A percentile compares a stretch with the other conserved stretches of the same genome.
phyloP scores from a whole-genome alignment of 2,888 invertebrate genomes.

The Caenorhabditis sp. region DNA sequence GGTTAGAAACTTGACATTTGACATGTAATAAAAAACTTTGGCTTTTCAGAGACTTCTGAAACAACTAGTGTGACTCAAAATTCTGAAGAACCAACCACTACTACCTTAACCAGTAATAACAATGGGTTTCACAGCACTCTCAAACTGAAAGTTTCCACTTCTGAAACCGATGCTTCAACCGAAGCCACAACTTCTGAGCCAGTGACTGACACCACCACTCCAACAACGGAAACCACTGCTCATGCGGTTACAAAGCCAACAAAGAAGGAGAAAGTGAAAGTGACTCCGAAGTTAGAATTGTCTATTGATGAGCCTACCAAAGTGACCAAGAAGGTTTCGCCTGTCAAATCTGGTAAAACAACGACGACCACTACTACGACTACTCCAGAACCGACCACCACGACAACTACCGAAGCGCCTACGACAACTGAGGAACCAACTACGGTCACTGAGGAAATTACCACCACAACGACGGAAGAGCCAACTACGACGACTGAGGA shows the following conservation, averaged over 20 bases:
- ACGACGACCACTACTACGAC: slow-evolving; percentile 1
- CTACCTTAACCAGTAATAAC: not conserved
- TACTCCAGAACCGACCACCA: not conserved
- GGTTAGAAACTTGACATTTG: not conserved
- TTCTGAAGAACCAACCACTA: not conserved
- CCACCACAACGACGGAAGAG: not conserved
- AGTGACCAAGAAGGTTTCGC: slow-evolving; percentile 5
- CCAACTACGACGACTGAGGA: not conserved
- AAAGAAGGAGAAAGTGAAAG: slow-evolving; percentile 25
- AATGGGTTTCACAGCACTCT: slow-evolving; percentile 28
- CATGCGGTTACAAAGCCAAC: slow-evolving; percentile 14
- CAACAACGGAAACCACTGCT: not conserved
- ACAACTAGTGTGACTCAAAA: not conserved
- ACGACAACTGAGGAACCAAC: not conserved
- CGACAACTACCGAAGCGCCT: not conserved
- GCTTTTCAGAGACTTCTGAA: no score
- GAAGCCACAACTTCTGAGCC: not conserved
- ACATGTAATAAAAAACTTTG: no score
- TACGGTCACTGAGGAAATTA: not conserved
- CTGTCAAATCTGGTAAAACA: not conserved
- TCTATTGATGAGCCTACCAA: slow-evolving; percentile 30
- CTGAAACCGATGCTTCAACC: not conserved
- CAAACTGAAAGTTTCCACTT: slow-evolving; percentile 24
- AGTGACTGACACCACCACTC: not conserved
- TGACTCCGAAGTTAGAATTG: slow-evolving; percentile 28